These are phyloP conservation scores for Bombyx mori DNA, from an alignment of 1,140 invertebrate species.

Conservation along the genomic window ASM3026992v2 NC_085108.1:3704501-3705000, in stretches of 20 bases:
- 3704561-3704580: no score
- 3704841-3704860: constrained; percentile 24
- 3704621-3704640: no score
- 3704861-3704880: constrained; percentile 30
- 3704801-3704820: constrained; percentile 25
- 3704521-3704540: no score
- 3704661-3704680: no score
- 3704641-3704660: no score
- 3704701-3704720: not conserved
- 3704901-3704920: constrained; percentile 14
- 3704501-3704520: no score
- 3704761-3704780: constrained; percentile 34
- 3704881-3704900: constrained; percentile 20
- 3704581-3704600: no score
- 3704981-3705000: not conserved
- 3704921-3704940: constrained; percentile 12
- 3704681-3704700: no score
- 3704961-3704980: not conserved
- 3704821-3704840: constrained; percentile 41
- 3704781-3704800: constrained; percentile 43
- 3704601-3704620: no score
- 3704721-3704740: constrained; percentile 34
- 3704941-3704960: constrained; percentile 34
- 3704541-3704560: no score
- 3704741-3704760: constrained; percentile 44